Evolutionary conservation across 2,888 invertebrate species (phyloP), one percentile per base, ranked within the genome.

Genomic region (Philereme vetulata): DNA sequence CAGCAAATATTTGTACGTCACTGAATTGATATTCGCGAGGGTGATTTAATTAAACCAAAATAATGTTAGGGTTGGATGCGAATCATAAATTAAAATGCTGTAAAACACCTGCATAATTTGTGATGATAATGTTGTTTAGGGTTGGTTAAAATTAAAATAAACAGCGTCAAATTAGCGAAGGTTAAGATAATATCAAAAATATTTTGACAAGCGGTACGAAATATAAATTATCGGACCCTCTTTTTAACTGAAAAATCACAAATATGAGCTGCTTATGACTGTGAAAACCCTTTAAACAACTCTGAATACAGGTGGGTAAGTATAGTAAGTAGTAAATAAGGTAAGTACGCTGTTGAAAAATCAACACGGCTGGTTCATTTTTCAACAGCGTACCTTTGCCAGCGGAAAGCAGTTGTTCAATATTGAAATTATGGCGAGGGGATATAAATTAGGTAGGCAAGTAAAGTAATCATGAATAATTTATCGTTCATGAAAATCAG

Each of bases 11-110:
- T 88, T 86, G 83, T 73, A 67, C 74, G 74, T 72, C 78, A 72
- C 76, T 70, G 72, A 77, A 66, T 71, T 69, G 68, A 79, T 78
- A 75, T 74, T 68, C 66, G 65, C 57, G 51, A 76, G 86, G 88
- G 86, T 75, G 81, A 79, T 86, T 87, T 87, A 85, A 88, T 90
- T 87, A 88, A 88, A 88, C 81, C 85, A 80, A 82, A 84, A 86
- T 79, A 85, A 76, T 68, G 67, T 63, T 70, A 75, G 80, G 78
- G 76, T 72, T 63, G 49, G 44, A 55, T 44, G 55, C 46, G 45
- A 64, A 67, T 63, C 51, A 65, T 57, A 60, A 56, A 65, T 63
- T 64, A 52, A 62, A 65, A 65, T 60, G 56, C 51, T 54, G 54
- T 63, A 69, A 59, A 65, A 65, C 73, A 67, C 72, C 71, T 57